Evolutionary conservation across 2,888 invertebrate genomes (phyloP), one percentile per base, ranked within the genome.

Genomic region (Diabrotica balteata): DNA sequence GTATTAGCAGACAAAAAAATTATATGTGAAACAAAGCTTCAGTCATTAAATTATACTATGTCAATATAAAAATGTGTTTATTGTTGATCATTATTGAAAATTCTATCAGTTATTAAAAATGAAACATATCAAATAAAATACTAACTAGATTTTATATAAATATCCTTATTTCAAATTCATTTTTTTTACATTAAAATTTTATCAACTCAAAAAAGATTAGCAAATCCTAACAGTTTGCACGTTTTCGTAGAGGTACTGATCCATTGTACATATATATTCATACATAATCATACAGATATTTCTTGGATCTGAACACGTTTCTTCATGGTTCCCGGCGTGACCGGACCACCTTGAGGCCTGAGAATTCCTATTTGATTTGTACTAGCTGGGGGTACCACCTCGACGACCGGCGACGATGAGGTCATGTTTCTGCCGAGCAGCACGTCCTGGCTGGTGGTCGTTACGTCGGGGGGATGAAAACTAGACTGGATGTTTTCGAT

Each of bases 231-330:
- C 32, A 32, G 32, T 32, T 47, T 6, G 47, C 8, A 47, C 47
- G 4, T 10, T 47, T 2, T 57, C 44, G 17, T 57, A 57, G 45
- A 57, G 45, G 44, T 45, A 57, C 55, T 57, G 55, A 57, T 57
- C 11, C 9, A 57, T 17, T 57, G 45, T n/a, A 58, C 45, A 63
- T 51, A 63, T 50, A 44, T 42, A 47, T 47, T 57, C 55, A 63
- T 49, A 43, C 50, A 63, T 57, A 57, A 63, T 91, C 89, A 95
- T 86, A 95, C 95, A 70, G 94, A 94, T 86, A 95, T 95, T 85
- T 95, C 95, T 85, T 94, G 94, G 83, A 95, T 95, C 86, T 95
- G 95, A 79, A 95, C 95, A 84, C 95, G 89, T 85, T 95, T 95
- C 85, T 95, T 95, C 87, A 91, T 90, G 72, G 91, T 90, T 66